A percentile compares a stretch with the other conserved stretches of the same genome.
phyloP scores from a whole-genome alignment of 2,797 vertebrate genomes.

The Phoxinus dragarum region DNA sequence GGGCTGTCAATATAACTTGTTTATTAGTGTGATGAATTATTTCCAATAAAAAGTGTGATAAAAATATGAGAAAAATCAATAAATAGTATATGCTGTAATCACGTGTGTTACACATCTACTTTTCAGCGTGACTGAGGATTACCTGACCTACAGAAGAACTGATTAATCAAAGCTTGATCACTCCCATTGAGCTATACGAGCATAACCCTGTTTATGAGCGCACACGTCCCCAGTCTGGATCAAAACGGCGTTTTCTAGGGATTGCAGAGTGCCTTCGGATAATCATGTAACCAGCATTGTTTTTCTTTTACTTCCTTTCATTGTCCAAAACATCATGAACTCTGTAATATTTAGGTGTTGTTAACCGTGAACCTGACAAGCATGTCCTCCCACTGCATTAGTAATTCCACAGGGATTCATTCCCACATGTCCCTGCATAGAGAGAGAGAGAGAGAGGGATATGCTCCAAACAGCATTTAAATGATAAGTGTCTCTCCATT shows the following conservation, averaged over 20 bases:
- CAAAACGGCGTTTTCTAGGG: slow-evolving; percentile 33
- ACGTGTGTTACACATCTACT: not conserved
- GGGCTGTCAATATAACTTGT: not conserved
- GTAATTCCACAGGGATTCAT: slow-evolving; percentile 80
- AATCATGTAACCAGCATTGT: slow-evolving; percentile 75
- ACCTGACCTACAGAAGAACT: not conserved
- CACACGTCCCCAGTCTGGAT: not conserved
- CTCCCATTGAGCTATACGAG: not conserved
- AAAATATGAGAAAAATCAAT: not conserved
- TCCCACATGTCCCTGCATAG: slow-evolving; percentile 72
- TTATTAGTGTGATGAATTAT: not conserved
- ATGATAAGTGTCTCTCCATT: slow-evolving; percentile 80
- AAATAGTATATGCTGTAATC: not conserved
- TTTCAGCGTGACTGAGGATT: not conserved
- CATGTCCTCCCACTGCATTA: slow-evolving; percentile 76
- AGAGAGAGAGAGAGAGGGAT: slow-evolving; percentile 77
- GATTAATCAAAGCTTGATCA: not conserved
- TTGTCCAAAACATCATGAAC: slow-evolving; percentile 70
- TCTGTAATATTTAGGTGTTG: slow-evolving; percentile 77
- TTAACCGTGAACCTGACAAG: slow-evolving; percentile 66
- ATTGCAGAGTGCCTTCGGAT: slow-evolving; percentile 72
- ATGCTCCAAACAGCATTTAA: slow-evolving; percentile 81
- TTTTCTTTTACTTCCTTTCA: slow-evolving; percentile 55
- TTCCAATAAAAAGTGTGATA: not conserved
- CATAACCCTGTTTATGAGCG: not conserved